Evolutionary conservation across 2,888 invertebrate genomes (phyloP).

Genomic region (Ephialtes manifestator): DNA sequence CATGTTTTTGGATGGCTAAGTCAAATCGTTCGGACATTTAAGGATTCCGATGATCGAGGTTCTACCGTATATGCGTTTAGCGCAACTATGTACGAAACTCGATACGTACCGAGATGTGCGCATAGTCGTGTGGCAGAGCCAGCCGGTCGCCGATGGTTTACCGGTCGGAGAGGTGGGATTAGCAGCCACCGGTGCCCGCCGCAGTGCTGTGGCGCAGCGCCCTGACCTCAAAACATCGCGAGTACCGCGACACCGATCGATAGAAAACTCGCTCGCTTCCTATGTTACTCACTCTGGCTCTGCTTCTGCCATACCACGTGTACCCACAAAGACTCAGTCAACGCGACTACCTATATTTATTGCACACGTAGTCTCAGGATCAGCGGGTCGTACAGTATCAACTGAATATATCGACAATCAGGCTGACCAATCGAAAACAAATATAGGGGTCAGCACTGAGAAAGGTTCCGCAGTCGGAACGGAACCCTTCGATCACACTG

Average conservation of each 20-base stretch:
- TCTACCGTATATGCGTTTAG: not conserved
- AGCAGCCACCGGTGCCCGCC: conserved; percentile 77
- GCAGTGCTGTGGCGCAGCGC: conserved; percentile 84
- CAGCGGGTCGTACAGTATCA: not conserved
- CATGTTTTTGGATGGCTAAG: too few species aligned
- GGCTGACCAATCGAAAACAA: too few species aligned
- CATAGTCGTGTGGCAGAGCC: conserved; percentile 42
- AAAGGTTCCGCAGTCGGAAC: too few species aligned
- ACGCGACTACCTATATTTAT: conserved; percentile 22
- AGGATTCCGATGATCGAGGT: too few species aligned
- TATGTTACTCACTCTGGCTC: conserved; percentile 68
- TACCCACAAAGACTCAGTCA: conserved; percentile 52
- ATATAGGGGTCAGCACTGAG: too few species aligned
- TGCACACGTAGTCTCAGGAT: conserved; percentile 13
- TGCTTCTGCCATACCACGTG: conserved; percentile 55
- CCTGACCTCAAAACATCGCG: conserved; percentile 84
- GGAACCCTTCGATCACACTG: too few species aligned
- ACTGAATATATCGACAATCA: not conserved
- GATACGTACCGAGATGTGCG: not conserved
- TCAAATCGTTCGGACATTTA: too few species aligned
- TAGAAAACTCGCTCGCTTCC: conserved; percentile 83
- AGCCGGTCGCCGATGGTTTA: conserved; percentile 70
- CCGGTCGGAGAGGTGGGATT: conserved; percentile 68
- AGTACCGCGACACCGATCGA: conserved; percentile 76
- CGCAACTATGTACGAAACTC: not conserved